Evolutionary conservation across 2,888 invertebrate species (phyloP).

Genomic region (Dasypogon diadema): DNA sequence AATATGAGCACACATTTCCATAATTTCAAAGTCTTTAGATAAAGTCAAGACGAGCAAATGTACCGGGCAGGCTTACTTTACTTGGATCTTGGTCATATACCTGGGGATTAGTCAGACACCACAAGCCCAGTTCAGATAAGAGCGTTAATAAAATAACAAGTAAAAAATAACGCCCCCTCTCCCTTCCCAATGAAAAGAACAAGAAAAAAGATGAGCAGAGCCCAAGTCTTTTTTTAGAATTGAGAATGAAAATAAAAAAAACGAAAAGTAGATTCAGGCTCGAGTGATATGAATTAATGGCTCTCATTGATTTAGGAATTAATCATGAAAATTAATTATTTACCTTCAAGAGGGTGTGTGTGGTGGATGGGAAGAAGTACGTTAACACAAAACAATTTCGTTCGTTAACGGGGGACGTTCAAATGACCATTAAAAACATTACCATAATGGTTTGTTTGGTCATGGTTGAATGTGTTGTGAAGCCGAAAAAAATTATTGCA

Average conservation of each 20-base stretch:
- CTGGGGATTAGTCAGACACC: slow-evolving; percentile 24
- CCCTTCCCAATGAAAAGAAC: background rate
- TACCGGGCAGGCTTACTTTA: background rate
- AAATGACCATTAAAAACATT: no score
- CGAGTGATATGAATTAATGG: slow-evolving; percentile 43
- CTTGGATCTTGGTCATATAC: background rate
- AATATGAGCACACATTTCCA: slow-evolving; percentile 5
- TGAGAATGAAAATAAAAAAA: no score
- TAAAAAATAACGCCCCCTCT: background rate
- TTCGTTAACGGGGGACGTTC: no score
- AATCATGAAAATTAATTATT: slow-evolving; percentile 45
- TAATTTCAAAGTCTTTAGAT: slow-evolving; percentile 13
- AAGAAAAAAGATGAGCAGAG: no score
- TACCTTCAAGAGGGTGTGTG: slow-evolving; percentile 12
- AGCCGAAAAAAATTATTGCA: no score
- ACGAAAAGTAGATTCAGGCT: slow-evolving; percentile 2
- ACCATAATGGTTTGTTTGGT: no score
- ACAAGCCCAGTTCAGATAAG: slow-evolving; percentile 22
- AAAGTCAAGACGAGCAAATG: background rate
- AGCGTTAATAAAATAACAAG: background rate
- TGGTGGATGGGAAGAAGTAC: background rate
- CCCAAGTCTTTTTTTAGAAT: no score
- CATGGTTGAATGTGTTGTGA: no score
- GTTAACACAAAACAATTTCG: slow-evolving; percentile 6
- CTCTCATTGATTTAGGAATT: slow-evolving; percentile 36